A percentile compares a stretch with the other conserved stretches of the same genome.
These are phyloP conservation scores for Octomys mimax DNA, from an alignment of 2,797 vertebrate genomes.

Conservation along the genomic window DNA sequence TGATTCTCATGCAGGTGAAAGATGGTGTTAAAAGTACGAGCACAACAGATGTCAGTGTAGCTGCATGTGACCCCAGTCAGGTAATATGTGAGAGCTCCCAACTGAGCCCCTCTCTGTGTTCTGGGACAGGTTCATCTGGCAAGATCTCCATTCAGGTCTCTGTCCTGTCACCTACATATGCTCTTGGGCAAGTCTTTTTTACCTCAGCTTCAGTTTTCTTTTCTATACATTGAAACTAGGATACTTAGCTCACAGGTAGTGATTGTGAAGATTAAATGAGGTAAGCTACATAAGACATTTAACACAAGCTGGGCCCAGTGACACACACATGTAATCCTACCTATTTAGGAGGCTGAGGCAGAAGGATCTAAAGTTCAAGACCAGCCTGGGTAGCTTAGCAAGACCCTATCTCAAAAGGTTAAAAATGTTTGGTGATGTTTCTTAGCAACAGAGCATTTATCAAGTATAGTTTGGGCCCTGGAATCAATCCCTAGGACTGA, in stretches of 20 bases:
- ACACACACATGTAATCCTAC: not conserved
- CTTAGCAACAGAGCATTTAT: not conserved
- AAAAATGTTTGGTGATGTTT: not conserved
- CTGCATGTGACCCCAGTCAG: conserved; percentile 79
- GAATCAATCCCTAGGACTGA: not conserved
- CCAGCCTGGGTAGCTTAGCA: not conserved
- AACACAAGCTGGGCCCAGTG: not conserved
- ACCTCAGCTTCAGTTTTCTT: conserved; percentile 30
- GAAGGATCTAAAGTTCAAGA: not conserved
- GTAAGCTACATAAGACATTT: not conserved
- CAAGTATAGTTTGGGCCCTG: not conserved
- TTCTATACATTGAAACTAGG: conserved; percentile 41
- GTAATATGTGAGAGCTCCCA: conserved; percentile 61
- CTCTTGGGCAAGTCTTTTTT: conserved; percentile 45
- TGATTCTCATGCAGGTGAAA: conserved; percentile 79
- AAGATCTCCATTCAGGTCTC: not conserved
- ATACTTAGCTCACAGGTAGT: not conserved
- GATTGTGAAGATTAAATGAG: conserved; percentile 36
- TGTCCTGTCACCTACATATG: not conserved
- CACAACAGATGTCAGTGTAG: conserved; percentile 35
- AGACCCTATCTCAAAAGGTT: not conserved
- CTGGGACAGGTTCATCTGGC: not conserved
- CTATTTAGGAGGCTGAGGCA: not conserved
- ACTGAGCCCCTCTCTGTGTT: not conserved
- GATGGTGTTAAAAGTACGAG: conserved; percentile 70